phyloP scores from a whole-genome alignment of 2,113 vertebrate species.

The Apistogramma diplotaenia region DNA sequence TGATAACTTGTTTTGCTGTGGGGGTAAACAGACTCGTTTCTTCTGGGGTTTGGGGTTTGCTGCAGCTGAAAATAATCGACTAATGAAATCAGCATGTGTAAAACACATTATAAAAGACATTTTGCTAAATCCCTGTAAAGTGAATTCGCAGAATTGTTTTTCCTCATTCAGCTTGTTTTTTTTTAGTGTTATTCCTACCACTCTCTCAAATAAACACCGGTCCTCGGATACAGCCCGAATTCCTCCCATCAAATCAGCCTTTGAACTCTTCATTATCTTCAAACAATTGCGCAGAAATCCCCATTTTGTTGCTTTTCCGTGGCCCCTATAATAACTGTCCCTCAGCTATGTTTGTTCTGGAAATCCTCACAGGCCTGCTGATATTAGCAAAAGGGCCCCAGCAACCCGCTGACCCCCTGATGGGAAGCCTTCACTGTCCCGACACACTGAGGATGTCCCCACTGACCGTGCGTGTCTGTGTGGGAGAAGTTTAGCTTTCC shows the following conservation, averaged over 20 bases:
- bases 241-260: slow-evolving; percentile 4
- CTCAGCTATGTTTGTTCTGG: slow-evolving; percentile 52
- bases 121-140: neutral
- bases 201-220: neutral
- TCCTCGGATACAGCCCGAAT: neutral
- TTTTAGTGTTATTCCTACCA: neutral
- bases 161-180: neutral
- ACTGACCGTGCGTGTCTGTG: slow-evolving; percentile 18
- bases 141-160: neutral
- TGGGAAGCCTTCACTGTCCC: neutral
- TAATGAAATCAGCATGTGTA: neutral
- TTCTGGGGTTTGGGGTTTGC: neutral
- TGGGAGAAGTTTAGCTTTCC: neutral
- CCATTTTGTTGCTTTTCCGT: slow-evolving; percentile 22
- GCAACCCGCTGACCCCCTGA: slow-evolving; percentile 37
- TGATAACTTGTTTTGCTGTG: slow-evolving; percentile 2
- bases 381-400: slow-evolving; percentile 46
- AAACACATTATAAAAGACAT: neutral
- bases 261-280: slow-evolving; percentile 22
- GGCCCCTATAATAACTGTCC: slow-evolving; percentile 57
- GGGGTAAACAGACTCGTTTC: slow-evolving; percentile 9
- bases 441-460: neutral
- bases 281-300: slow-evolving; percentile 9
- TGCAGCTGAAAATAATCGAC: slow-evolving; percentile 16
- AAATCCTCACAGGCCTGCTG: slow-evolving; percentile 47